phyloP scores from a whole-genome alignment of 2,888 invertebrate species.

The Cryptus armator region DNA sequence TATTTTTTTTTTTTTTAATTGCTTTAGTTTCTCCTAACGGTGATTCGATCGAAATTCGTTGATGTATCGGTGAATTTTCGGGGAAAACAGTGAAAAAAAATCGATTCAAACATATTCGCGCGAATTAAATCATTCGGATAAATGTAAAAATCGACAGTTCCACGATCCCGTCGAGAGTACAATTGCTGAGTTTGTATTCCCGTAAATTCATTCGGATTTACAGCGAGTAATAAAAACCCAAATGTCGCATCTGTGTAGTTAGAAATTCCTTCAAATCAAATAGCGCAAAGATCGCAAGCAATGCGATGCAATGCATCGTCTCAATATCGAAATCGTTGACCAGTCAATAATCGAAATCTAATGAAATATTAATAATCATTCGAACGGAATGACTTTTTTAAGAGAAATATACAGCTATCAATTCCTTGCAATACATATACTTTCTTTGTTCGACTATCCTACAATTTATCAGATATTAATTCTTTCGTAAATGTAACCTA shows the following conservation, averaged over 20 bases:
- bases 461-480: constrained; percentile 3
- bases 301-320: not conserved
- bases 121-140: not conserved
- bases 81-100: constrained; percentile 6
- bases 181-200: not conserved
- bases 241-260: not conserved
- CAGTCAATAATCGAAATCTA: not conserved
- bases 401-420: constrained; percentile 1
- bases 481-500: constrained; percentile 3
- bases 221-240: not conserved
- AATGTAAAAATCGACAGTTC: not conserved
- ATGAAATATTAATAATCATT: not conserved
- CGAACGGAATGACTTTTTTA: constrained; percentile 9
- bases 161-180: not conserved
- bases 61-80: not conserved
- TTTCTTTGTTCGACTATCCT: not conserved
- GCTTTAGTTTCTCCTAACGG: not conserved
- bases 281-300: not conserved
- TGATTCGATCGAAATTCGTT: not conserved
- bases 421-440: constrained; percentile 9
- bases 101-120: not conserved
- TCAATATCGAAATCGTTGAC: not conserved
- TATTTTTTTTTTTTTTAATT: not conserved
- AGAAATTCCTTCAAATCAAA: not conserved
- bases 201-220: not conserved